Evolutionary conservation across 2,113 vertebrate genomes (phyloP).

Genomic region (Lepus timidus): DNA sequence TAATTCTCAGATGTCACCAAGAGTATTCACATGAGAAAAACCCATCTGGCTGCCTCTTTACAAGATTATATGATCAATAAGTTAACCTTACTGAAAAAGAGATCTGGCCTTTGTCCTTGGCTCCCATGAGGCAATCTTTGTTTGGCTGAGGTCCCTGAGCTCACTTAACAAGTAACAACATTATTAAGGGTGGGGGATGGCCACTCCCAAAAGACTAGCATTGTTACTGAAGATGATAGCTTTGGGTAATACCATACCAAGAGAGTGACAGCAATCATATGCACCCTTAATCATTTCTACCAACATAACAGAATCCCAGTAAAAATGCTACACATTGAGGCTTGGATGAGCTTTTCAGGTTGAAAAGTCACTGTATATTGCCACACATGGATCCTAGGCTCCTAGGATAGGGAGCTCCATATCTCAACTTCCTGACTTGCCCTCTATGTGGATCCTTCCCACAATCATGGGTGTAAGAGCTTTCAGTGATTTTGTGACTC

Average conservation of each 20-base stretch:
- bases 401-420: not conserved
- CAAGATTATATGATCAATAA: not conserved
- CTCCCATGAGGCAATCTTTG: not conserved
- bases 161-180: not conserved
- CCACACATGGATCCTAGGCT: not conserved
- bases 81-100: not conserved
- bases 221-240: not conserved
- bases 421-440: not conserved
- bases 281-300: not conserved
- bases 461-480: not conserved
- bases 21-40: not conserved
- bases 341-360: not conserved
- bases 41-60: not conserved
- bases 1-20: not conserved
- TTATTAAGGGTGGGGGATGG: not conserved
- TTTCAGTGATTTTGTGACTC: not conserved
- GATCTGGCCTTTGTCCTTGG: not conserved
- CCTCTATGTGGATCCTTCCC: not conserved
- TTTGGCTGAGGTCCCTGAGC: not conserved
- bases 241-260: not conserved
- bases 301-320: not conserved
- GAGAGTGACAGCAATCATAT: not conserved
- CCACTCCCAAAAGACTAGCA: not conserved
- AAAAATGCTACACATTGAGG: not conserved
- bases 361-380: not conserved